Conservation (phyloP, 2,797 vertebrate species). For the Urosaurus nigricauda region DNA sequence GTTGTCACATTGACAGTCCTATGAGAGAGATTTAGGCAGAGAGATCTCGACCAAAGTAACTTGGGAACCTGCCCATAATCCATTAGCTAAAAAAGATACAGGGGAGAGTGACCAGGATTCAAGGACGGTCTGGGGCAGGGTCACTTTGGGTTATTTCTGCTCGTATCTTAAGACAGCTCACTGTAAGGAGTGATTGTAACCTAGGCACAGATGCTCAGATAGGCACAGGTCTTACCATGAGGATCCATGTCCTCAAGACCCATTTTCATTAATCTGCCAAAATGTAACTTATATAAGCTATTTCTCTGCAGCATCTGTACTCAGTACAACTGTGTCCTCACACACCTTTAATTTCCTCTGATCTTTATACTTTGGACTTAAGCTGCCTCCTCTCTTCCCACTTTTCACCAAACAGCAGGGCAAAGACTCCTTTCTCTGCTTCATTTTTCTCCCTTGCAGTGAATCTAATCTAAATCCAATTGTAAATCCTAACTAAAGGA, state of each 20-base stretch:
- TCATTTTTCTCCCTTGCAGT: background rate
- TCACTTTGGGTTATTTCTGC: background rate
- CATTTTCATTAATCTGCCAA: background rate
- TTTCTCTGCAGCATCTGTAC: background rate
- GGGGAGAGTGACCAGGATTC: background rate
- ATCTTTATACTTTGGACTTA: background rate
- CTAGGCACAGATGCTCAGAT: too few species aligned
- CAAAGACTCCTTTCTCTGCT: background rate
- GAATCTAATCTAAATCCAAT: background rate
- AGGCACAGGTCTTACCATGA: background rate
- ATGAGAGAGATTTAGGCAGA: background rate
- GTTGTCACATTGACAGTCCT: background rate
- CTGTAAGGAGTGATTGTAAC: background rate
- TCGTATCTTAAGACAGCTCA: background rate
- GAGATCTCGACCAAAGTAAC: background rate
- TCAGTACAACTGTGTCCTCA: background rate
- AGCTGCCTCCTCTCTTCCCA: background rate
- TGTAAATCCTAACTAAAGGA: too few species aligned
- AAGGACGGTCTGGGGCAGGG: background rate
- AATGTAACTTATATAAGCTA: background rate
- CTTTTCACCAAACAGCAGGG: background rate
- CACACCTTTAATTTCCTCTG: too few species aligned
- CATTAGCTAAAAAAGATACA: constrained; percentile 2
- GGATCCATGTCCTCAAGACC: background rate
- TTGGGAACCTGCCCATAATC: background rate